phyloP scores from a whole-genome alignment of 2,113 vertebrate species.

The Laticauda colubrina region DNA sequence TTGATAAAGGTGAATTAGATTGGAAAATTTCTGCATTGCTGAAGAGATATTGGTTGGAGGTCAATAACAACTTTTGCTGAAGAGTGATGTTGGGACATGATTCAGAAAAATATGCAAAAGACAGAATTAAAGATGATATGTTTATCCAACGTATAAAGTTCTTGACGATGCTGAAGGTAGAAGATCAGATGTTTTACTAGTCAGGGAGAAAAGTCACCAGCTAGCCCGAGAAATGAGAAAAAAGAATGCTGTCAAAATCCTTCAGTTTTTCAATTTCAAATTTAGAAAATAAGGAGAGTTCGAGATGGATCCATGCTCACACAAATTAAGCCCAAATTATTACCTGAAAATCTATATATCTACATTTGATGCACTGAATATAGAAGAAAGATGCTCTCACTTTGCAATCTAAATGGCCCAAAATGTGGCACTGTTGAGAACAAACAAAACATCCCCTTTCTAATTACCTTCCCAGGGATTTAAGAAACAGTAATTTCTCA shows the following conservation, averaged over 20 bases:
- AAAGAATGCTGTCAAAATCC: background rate
- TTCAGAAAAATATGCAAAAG: background rate
- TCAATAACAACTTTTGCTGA: background rate
- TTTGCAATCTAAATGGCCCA: background rate
- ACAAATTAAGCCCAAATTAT: background rate
- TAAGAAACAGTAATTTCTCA: background rate
- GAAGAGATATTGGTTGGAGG: background rate
- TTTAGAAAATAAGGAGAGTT: background rate
- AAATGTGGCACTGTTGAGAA: background rate
- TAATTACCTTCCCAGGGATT: background rate
- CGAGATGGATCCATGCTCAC: background rate
- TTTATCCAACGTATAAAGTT: background rate
- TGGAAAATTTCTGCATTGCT: background rate
- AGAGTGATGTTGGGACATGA: background rate
- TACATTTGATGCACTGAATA: background rate
- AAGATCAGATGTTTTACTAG: background rate
- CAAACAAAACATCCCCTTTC: background rate
- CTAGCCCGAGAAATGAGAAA: background rate
- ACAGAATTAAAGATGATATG: background rate
- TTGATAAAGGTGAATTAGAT: background rate
- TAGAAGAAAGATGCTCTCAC: background rate
- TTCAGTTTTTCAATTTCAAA: background rate
- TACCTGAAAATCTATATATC: background rate
- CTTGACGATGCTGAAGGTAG: background rate
- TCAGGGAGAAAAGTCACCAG: background rate